Conservation (phyloP, 2,113 vertebrate genomes). For the Falco punctatus region DNA sequence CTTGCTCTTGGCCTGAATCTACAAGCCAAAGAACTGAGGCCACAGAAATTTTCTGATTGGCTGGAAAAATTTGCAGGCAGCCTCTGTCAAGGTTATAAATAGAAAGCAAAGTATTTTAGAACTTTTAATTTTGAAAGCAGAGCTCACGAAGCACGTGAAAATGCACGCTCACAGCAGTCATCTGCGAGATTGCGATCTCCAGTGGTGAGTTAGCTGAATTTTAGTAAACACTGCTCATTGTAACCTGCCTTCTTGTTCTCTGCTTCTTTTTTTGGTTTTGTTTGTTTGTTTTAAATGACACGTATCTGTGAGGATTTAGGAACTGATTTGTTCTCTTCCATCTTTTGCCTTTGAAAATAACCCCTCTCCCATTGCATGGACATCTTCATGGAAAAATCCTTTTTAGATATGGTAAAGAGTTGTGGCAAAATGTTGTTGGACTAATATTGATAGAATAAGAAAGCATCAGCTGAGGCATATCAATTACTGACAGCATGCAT, state of each 20-base stretch:
- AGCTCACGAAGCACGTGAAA: neutral
- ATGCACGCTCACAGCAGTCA: neutral
- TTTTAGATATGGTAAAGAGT: neutral
- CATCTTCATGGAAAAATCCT: neutral
- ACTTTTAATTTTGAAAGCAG: neutral
- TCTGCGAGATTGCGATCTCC: neutral
- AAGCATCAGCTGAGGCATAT: neutral
- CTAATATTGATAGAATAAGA: neutral
- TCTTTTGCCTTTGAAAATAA: neutral
- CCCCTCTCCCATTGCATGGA: neutral
- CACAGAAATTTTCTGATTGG: neutral
- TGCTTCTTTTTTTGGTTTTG: rapidly evolving
- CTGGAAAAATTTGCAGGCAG: neutral
- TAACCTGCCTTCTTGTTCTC: neutral
- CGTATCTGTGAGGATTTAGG: neutral
- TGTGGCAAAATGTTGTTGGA: neutral
- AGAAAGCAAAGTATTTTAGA: neutral
- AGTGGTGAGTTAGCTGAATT: neutral
- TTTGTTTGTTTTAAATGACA: too few relatives aligned
- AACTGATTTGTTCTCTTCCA: neutral
- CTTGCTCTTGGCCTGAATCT: neutral
- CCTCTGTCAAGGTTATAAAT: neutral
- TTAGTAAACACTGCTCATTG: neutral
- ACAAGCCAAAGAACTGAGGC: neutral
- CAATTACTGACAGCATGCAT: neutral